A percentile compares a stretch with the other conserved stretches of the same genome.
These are phyloP conservation scores for Sparus aurata DNA, from an alignment of 2,797 vertebrate species.

Conservation along the genomic window DNA sequence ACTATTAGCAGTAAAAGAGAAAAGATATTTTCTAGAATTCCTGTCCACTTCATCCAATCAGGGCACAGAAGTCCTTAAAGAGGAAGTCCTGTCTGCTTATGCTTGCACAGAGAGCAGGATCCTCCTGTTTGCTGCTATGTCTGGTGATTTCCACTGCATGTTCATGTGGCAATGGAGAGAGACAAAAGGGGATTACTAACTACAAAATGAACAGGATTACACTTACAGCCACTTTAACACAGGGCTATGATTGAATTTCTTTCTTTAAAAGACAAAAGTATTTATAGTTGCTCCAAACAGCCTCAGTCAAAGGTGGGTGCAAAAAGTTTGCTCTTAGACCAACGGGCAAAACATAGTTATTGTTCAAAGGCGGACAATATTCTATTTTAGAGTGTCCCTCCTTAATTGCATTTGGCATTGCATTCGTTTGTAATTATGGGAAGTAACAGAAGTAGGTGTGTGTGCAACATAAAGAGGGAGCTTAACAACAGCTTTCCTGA, in stretches of 20 bases:
- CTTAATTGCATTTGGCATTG: background rate
- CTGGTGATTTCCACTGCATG: too few relatives aligned
- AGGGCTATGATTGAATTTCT: background rate
- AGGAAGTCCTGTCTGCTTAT: too few relatives aligned
- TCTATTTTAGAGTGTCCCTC: slow-evolving; percentile 4
- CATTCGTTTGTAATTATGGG: background rate
- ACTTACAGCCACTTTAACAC: background rate
- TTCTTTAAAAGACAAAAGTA: background rate
- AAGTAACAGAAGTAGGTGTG: background rate
- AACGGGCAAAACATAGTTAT: background rate
- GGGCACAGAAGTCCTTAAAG: too few relatives aligned
- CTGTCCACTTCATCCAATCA: too few relatives aligned
- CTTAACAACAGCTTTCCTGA: too few relatives aligned
- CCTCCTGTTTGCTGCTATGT: too few relatives aligned
- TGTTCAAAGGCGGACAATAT: background rate
- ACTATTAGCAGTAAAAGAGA: too few relatives aligned
- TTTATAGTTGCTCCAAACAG: slow-evolving; percentile 24
- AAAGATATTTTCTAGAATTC: too few relatives aligned
- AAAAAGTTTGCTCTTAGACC: background rate
- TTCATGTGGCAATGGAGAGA: too few relatives aligned
- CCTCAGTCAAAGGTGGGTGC: background rate
- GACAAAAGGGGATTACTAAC: too few relatives aligned
- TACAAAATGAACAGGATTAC: too few relatives aligned
- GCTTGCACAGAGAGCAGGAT: too few relatives aligned
- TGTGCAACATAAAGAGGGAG: background rate